Evolutionary conservation across 2,888 invertebrate genomes (phyloP), one percentile per base, ranked within the genome.

Genomic region (Phasia obesa): DNA sequence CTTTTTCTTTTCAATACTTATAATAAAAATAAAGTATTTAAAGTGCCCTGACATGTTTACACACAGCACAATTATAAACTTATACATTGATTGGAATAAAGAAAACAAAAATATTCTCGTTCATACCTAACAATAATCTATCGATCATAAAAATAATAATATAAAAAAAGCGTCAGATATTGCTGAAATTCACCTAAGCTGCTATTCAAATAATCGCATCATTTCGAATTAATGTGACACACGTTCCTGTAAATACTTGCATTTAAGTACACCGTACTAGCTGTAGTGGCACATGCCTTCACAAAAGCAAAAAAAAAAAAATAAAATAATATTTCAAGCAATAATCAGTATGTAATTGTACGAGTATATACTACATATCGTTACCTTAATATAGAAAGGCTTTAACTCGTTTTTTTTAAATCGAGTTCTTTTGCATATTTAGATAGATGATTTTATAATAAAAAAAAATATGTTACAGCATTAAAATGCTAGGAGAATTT

Each of bases 11-110:
- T 9, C 11, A 57, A 65, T 7, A 65, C 15, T 44, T 59, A 13
- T 5, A 19, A 57, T 23, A 38, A 25, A 65, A 75, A 23, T 64
- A 27, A 70, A 70, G 57, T 59, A 51, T 59, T 51, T 53, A 38
- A 75, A 71, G 71, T 77, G 76, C 81, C 71, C 71, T 81, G 77
- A 81, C 81, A 81, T 75, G 81, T 77, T 81, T 73, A 60, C 67
- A 13, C 55, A 73, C 76, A 65, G 55, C 77, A 81, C 62, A 77
- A 73, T 73, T 81, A 81, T 60, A 31, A 62, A 62, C 65, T 23
- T 77, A 53, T 17, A n/a, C 79, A 79, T 35, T 60, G 51, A 79
- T 65, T 65, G 25, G 13, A 69, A 69, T 53, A 44, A 23, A 67
- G 5, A 51, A 67, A 67, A 59, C 13, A 47, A 31, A 47, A 47